Base-by-base conservation (phyloP, 1,140 invertebrate species). In the Eurosta solidaginis region DNA sequence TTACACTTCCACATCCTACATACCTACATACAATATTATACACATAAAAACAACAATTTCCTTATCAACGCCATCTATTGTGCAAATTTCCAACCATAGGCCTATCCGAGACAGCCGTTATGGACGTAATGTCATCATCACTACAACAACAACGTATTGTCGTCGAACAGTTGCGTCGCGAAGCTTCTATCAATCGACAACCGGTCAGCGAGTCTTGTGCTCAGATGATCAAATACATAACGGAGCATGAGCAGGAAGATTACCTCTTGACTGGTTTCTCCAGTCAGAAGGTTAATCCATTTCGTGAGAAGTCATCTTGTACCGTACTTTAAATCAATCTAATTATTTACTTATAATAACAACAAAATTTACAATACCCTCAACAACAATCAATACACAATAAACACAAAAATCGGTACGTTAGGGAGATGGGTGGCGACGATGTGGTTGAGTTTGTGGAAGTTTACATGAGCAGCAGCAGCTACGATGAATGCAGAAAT, bases 251-350 rank as follows among this genome's bases (percentile, higher is more conserved):
- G 87, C 94, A 96, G 82, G 96, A 98, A 85, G 97, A 99, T 89
- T 97, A 94, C 84, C 92, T 98, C n/a, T 91, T 98, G 77, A 94
- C 97, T 83, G 97, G 97, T 3, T 98, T 99, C 89, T 94, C 96
- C 77, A 96, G 95, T 79, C 97, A 98, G 87, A 97, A 97, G 88
- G 96, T 97, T 9, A 99, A 99, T 90, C 97, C 97, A 40, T 99
- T 98, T 92, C 93, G 97, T 83, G 97, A 99, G 89, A 98, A 98
- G 89, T 97, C 94, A 82, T 95, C 95, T 54, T 98, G 97, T 90
- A 91, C 91, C 77, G 90, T 97, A 83, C 91, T 97, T 80, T 97
- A 93, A 92, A 82, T 40, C 3, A 77, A 63, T 44, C 25, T 33
- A 20, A 10, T 68, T 40, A 10, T n/a, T n/a, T n/a, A n/a, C n/a